phyloP scores from a whole-genome alignment of 2,113 vertebrate genomes.

The Lontra canadensis region DNA sequence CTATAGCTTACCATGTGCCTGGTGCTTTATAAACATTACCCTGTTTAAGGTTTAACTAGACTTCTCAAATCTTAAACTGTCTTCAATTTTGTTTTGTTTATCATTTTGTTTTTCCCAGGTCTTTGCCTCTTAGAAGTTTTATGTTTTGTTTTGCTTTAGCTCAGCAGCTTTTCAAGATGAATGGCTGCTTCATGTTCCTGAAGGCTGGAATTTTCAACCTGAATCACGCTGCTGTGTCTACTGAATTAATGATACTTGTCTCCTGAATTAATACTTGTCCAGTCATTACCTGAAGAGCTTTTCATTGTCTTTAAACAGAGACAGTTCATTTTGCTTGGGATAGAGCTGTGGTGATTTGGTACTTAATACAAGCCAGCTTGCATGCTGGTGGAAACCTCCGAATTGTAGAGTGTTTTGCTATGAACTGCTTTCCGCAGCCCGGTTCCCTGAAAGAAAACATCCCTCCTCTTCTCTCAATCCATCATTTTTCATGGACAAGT shows the following conservation, averaged over 20 bases:
- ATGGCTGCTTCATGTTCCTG: neutral
- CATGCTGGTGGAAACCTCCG: neutral
- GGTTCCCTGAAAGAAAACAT: slow-evolving; percentile 16
- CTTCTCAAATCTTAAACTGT: neutral
- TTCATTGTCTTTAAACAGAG: slow-evolving; percentile 32
- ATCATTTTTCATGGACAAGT: neutral
- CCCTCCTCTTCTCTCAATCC: neutral
- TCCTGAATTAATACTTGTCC: slow-evolving; percentile 13
- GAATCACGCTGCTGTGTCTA: neutral
- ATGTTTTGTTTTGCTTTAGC: neutral
- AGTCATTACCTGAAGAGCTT: slow-evolving; percentile 51
- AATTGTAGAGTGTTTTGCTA: neutral
- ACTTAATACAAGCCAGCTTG: slow-evolving; percentile 35
- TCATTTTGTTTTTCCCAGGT: neutral
- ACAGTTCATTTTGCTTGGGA: slow-evolving; percentile 6
- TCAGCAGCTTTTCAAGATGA: neutral
- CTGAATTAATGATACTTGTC: slow-evolving; percentile 24
- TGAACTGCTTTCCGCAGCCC: neutral
- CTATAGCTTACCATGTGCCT: neutral
- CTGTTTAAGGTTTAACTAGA: neutral
- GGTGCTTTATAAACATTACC: neutral
- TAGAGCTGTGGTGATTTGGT: slow-evolving; percentile 11
- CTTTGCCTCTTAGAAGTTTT: slow-evolving; percentile 12
- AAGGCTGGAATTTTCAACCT: neutral
- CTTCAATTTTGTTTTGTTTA: neutral